phyloP scores from a whole-genome alignment of 2,888 invertebrate genomes.

The Pterobdella sp. region DNA sequence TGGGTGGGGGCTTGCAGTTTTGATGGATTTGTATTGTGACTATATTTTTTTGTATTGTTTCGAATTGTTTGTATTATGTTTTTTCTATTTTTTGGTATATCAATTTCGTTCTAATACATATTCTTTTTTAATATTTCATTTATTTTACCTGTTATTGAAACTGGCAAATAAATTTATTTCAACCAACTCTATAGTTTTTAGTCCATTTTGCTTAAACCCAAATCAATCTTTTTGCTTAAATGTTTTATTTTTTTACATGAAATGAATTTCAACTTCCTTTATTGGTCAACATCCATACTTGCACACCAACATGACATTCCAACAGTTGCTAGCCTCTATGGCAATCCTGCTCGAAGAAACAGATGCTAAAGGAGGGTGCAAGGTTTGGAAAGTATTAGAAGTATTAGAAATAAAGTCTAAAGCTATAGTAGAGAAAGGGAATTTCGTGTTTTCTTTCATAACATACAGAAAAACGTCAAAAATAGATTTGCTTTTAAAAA shows the following conservation, averaged over 20 bases:
- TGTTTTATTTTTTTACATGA: neutral
- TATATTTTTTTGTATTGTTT: neutral
- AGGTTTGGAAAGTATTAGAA: neutral
- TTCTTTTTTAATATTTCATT: neutral
- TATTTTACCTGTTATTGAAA: neutral
- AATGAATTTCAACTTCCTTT: too few relatives aligned
- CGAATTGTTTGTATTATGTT: neutral
- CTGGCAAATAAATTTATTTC: neutral
- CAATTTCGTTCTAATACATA: neutral
- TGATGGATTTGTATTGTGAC: neutral
- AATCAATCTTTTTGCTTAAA: neutral
- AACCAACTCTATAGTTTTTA: too few relatives aligned
- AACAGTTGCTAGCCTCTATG: slow-evolving; percentile 87
- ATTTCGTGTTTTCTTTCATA: too few relatives aligned
- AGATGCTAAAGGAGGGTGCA: slow-evolving; percentile 43
- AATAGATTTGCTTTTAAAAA: neutral
- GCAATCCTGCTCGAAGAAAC: slow-evolving; percentile 77
- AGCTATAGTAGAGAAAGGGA: neutral
- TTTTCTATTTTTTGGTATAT: neutral
- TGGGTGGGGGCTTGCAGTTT: too few relatives aligned
- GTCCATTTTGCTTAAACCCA: too few relatives aligned
- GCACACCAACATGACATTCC: too few relatives aligned
- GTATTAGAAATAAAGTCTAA: slow-evolving; percentile 12
- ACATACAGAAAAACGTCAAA: too few relatives aligned
- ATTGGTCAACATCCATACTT: too few relatives aligned